Evolutionary conservation across 1,140 invertebrate species (phyloP).

Genomic region (Steinernema khuongi): DNA sequence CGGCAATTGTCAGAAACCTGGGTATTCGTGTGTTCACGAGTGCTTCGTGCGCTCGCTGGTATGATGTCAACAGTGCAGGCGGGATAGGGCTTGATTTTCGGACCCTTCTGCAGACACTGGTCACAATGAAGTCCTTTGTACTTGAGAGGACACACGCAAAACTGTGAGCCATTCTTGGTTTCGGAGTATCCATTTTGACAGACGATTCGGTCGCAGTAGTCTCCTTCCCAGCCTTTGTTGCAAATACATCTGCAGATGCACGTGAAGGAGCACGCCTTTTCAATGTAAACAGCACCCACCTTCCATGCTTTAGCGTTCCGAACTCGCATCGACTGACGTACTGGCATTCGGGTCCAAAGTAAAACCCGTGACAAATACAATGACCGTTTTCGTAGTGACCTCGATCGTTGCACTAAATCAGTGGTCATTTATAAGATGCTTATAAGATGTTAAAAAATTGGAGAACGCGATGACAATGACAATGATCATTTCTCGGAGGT

Average conservation of each 20-base stretch:
- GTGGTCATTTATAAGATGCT: too few species aligned
- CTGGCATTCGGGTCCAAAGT: constrained; percentile 41
- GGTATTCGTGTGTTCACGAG: neutral
- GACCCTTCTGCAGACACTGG: neutral
- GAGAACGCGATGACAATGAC: too few species aligned
- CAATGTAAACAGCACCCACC: constrained; percentile 25
- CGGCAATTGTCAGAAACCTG: neutral
- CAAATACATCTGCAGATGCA: constrained; percentile 27
- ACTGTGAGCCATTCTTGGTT: neutral
- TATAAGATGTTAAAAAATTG: neutral
- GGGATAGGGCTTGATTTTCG: neutral
- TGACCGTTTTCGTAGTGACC: constrained; percentile 38
- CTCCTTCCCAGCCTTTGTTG: constrained; percentile 38
- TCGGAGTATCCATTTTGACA: constrained; percentile 42
- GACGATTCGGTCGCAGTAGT: constrained; percentile 43
- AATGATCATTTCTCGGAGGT: too few species aligned
- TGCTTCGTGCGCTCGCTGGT: neutral
- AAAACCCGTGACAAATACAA: constrained; percentile 39
- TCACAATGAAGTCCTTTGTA: constrained; percentile 5
- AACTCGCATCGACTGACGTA: constrained; percentile 41
- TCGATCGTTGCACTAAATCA: constrained; percentile 38
- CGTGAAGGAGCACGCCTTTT: constrained; percentile 3
- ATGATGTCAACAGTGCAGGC: neutral
- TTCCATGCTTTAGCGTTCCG: constrained; percentile 33
- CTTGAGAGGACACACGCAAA: constrained; percentile 1